phyloP scores from a whole-genome alignment of 37 sponge, comb jelly and placozoan species.

The Aphrocallistes beatrix region DNA sequence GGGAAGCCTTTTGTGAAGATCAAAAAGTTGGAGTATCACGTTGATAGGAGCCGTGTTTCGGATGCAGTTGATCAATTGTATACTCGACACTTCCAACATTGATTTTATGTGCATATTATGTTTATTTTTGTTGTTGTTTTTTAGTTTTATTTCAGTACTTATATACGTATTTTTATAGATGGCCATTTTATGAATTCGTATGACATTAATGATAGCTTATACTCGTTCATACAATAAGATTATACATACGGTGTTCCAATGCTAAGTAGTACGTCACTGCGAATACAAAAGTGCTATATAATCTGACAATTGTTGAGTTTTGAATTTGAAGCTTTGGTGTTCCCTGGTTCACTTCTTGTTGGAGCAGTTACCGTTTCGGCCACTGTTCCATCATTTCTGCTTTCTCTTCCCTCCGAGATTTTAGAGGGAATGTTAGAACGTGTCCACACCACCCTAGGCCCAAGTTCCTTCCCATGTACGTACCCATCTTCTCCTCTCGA shows the following conservation, averaged over 20 bases:
- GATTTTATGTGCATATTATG: too few species aligned
- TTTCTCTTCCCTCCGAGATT: not conserved
- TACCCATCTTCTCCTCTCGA: not conserved
- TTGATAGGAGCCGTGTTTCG: not conserved
- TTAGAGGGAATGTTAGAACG: not conserved
- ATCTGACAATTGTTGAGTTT: not conserved
- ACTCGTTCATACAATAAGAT: not conserved
- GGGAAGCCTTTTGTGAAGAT: not conserved
- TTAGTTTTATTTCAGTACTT: too few species aligned
- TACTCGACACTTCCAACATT: not conserved
- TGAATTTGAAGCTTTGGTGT: not conserved
- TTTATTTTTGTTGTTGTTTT: too few species aligned
- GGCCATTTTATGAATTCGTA: not conserved
- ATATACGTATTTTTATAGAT: not conserved
- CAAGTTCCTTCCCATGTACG: not conserved
- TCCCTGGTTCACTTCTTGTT: not conserved
- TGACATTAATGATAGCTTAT: slow-evolving; percentile 13
- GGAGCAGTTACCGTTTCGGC: not conserved
- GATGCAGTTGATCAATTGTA: not conserved
- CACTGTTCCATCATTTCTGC: not conserved
- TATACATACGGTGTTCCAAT: not conserved
- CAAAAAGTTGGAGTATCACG: not conserved
- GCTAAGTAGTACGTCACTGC: not conserved
- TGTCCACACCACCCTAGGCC: not conserved
- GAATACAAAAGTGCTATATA: not conserved